Evolutionary conservation across 2,113 vertebrate genomes (phyloP).

Genomic region (Ondatra zibethicus): DNA sequence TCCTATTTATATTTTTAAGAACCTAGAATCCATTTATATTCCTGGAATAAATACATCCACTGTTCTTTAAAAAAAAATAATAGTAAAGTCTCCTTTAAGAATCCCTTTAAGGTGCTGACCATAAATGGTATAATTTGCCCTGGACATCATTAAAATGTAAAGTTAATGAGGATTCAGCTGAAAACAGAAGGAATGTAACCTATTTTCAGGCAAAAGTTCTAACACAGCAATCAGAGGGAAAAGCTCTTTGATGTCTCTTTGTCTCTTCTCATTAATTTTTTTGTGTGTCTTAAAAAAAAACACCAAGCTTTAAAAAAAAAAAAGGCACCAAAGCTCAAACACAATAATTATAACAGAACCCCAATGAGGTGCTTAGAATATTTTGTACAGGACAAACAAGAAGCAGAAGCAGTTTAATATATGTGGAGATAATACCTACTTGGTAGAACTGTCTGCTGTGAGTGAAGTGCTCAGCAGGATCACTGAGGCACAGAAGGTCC

Average conservation of each 20-base stretch:
- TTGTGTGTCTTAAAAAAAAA: conserved; percentile 86
- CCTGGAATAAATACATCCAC: conserved; percentile 81
- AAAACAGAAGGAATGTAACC: conserved; percentile 94
- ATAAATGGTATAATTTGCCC: conserved; percentile 88
- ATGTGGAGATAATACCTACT: conserved; percentile 47
- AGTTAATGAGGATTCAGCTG: conserved; percentile 95
- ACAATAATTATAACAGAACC: conserved; percentile 88
- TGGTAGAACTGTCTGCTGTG: conserved; percentile 53
- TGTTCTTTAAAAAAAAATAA: conserved; percentile 70
- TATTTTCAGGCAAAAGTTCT: conserved; percentile 95
- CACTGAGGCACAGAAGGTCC: conserved; percentile 40
- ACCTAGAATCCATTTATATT: conserved; percentile 83
- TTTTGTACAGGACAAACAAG: conserved; percentile 87
- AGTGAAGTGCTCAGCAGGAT: conserved; percentile 15
- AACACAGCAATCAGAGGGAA: conserved; percentile 94
- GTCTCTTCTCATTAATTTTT: conserved; percentile 95
- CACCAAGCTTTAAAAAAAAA: conserved; percentile 82
- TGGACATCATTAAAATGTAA: conserved; percentile 97
- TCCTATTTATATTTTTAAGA: conserved; percentile 74
- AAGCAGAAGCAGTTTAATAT: conserved; percentile 56
- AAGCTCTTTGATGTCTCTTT: conserved; percentile 96
- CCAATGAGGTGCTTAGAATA: conserved; percentile 85
- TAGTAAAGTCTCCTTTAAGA: conserved; percentile 86
- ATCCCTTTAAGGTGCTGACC: conserved; percentile 88
- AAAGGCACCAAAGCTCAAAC: conserved; percentile 88